Conservation (phyloP, 2,888 invertebrate genomes). For the Philereme vetulata region DNA sequence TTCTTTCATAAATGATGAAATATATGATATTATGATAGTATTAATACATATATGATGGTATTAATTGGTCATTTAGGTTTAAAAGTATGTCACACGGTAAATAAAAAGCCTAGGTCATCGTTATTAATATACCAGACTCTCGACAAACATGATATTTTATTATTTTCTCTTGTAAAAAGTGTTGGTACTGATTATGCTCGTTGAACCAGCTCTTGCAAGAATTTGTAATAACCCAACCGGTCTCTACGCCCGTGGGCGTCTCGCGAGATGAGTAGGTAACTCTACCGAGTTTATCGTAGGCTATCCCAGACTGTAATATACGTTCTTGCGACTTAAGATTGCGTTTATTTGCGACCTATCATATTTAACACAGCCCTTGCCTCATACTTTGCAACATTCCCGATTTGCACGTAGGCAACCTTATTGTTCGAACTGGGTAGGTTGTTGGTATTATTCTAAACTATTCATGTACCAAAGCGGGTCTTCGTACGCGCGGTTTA, state of each 20-base stretch:
- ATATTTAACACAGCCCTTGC: constrained; percentile 37
- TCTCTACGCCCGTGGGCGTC: constrained; percentile 38
- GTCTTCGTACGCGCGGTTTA: too few relatives aligned
- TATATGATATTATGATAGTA: too few relatives aligned
- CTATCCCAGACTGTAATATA: constrained; percentile 31
- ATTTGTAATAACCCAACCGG: constrained; percentile 39
- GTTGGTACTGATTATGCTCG: constrained; percentile 18
- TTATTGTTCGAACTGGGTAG: not conserved
- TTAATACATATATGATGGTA: too few relatives aligned
- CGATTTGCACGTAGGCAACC: constrained; percentile 22
- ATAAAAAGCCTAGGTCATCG: constrained; percentile 1
- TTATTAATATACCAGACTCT: constrained; percentile 3
- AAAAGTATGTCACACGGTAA: not conserved
- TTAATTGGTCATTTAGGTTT: too few relatives aligned
- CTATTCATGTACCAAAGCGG: too few relatives aligned
- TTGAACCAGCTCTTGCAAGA: constrained; percentile 36
- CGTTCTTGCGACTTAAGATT: constrained; percentile 33
- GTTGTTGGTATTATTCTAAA: too few relatives aligned
- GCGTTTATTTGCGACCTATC: constrained; percentile 38
- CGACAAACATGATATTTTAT: constrained; percentile 16
- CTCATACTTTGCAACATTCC: constrained; percentile 33
- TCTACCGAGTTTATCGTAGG: constrained; percentile 21
- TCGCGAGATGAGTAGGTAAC: constrained; percentile 27
- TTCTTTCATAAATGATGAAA: too few relatives aligned
- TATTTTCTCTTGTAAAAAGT: constrained; percentile 25